Evolutionary conservation across 1,140 invertebrate genomes (phyloP), one percentile per base, ranked within the genome.

Genomic region (Sipha flava): DNA sequence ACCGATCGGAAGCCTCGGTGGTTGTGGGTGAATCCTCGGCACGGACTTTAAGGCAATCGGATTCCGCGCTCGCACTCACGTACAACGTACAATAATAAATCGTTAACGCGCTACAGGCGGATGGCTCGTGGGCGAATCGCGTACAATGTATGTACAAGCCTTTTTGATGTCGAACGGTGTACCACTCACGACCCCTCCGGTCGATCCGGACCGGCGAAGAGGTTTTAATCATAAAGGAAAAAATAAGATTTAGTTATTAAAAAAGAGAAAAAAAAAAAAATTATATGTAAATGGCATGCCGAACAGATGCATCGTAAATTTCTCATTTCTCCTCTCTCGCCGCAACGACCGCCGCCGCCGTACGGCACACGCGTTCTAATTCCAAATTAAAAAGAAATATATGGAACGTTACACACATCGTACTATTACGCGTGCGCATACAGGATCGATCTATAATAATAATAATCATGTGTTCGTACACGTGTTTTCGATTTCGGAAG

Each of bases 81-180:
- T 14, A 14, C 14, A 3, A 29, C 26, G 54, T 59, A 26, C 16
- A 18, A 29, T 12, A 23, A 66, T 66, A 66, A 66, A 40, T 66
- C 62, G 34, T 62, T 21, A n/a, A 31, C 31, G 59, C 29, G 18
- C 29, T n/a, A n/a, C 29, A 62, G 59, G 66, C 23, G 40, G 40
- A 73, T n/a, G 43, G 47, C 29, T 73, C 31, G 70, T 73, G 70
- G 47, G 70, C 70, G 70, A 73, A 34, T 34, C 31, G 34, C 16
- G 14, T 34, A 54, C 52, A 6, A n/a, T n/a, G n/a, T n/a, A n/a
- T n/a, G n/a, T n/a, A n/a, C n/a, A n/a, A n/a, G n/a, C n/a, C n/a
- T n/a, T 45, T 21, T 54, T 43, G 16, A 31, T 57, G n/a, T 49
- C 43, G 68, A 26, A 45, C 37, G 7, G 45, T 52, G 21, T 3